phyloP scores from a whole-genome alignment of 2,888 invertebrate species.

The Steinernema scapterisci region DNA sequence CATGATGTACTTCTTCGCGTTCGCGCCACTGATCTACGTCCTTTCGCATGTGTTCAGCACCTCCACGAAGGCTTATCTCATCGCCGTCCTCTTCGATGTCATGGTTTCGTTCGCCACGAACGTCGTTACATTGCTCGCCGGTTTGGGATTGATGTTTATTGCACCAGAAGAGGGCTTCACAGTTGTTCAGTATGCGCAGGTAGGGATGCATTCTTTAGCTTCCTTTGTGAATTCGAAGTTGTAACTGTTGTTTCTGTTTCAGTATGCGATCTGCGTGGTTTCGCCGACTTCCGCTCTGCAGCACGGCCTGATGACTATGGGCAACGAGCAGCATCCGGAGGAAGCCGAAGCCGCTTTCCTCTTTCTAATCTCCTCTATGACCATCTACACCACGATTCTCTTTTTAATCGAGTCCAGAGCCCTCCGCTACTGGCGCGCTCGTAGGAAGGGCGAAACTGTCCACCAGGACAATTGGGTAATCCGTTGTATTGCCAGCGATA shows the following conservation, averaged over 20 bases:
- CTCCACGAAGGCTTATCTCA: conserved; percentile 47
- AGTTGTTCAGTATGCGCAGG: background rate
- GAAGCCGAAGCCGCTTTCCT: conserved; percentile 43
- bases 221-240: no score
- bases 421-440: conserved; percentile 32
- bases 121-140: conserved; percentile 37
- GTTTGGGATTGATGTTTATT: conserved; percentile 35
- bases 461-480: conserved; percentile 26
- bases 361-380: conserved; percentile 51
- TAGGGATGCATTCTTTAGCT: no score
- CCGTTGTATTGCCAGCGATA: background rate
- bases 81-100: conserved; percentile 42
- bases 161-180: conserved; percentile 10
- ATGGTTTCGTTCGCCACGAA: conserved; percentile 34
- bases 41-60: conserved; percentile 59
- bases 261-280: background rate
- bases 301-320: background rate
- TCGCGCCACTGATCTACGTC: conserved; percentile 57
- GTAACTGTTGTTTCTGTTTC: no score
- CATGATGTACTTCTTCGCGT: conserved; percentile 59
- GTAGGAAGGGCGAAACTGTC: background rate
- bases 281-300: conserved; percentile 1
- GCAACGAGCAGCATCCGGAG: background rate
- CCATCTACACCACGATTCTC: conserved; percentile 47
- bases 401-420: conserved; percentile 50